Evolutionary conservation across 2,888 invertebrate genomes (phyloP).

Genomic region (Hecatera dysodea): DNA sequence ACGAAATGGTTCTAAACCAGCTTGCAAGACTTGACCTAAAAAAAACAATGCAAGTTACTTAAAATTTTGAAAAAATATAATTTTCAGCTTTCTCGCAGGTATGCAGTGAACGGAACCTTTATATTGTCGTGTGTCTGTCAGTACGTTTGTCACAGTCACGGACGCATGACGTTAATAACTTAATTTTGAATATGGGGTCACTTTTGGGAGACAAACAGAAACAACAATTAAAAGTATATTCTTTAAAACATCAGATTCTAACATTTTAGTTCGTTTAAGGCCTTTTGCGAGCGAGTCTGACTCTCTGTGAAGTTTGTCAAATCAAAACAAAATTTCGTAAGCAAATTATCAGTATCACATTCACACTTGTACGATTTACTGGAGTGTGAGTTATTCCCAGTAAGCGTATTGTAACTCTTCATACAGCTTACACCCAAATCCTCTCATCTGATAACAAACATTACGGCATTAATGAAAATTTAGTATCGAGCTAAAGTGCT

Average conservation of each 20-base stretch:
- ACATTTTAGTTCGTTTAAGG: no score
- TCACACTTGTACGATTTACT: constrained; percentile 12
- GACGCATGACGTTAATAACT: no score
- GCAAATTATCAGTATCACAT: constrained; percentile 10
- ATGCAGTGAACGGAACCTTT: no score
- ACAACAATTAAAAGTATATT: no score
- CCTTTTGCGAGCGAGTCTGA: no score
- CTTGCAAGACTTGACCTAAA: not conserved
- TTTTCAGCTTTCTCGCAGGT: no score
- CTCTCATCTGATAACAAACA: constrained; percentile 35
- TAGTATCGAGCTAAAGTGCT: constrained; percentile 35
- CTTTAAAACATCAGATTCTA: no score
- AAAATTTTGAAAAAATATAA: not conserved
- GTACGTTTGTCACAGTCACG: no score
- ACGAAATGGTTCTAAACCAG: not conserved
- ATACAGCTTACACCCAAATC: constrained; percentile 32
- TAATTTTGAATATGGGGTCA: no score
- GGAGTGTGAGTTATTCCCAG: constrained; percentile 17
- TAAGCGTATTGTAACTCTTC: constrained; percentile 16
- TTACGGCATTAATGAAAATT: constrained; percentile 35
- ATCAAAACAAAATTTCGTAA: constrained; percentile 10
- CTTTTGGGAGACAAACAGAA: no score
- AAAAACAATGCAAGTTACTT: not conserved
- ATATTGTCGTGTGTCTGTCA: no score
- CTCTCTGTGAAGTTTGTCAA: not conserved